Evolutionary conservation across 2,797 vertebrate species (phyloP), one percentile per base, ranked within the genome.

Genomic region (Micropoecilia bifurca): DNA sequence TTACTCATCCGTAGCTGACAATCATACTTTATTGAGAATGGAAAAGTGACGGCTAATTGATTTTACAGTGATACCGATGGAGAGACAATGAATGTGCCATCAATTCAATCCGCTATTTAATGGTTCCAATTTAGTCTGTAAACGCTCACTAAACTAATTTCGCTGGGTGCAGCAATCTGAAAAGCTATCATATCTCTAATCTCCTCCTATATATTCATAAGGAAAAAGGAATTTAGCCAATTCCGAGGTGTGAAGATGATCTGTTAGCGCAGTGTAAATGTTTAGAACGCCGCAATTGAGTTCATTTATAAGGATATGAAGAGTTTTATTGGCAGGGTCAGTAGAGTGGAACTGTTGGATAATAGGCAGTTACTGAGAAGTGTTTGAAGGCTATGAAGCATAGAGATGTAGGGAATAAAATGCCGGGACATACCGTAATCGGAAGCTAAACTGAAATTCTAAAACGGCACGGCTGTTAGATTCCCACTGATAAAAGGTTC

Each of bases 41-140:
- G 97, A 97, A 98, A 97, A 97, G 98, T 98, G 98, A 99, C 97
- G 98, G 97, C 98, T 99, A 99, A 99, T 99, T 99, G 98, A 99
- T 99, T 99, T 99, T 99, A 99, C 98, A 99, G 98, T 97, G 95
- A 97, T 98, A 98, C 97, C 97, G 97, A 98, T 99, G 98, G 97
- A 97, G 97, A 98, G 98, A 99, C 98, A 99, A 99, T 99, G 98
- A 98, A 99, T 99, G 97, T 97, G 97, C 98, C 98, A 99, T 99
- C 98, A 99, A 99, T 99, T 99, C 99, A 99, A 99, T 99, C 98
- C 98, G 97, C 98, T 99, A 98, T 99, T 99, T 99, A 99, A 99
- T 99, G 98, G 98, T 97, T 99, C 98, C 98, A 99, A 99, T 99
- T 99, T 99, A 98, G 98, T 98, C 98, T 97, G 97, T 99, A 99